phyloP scores from a whole-genome alignment of 2,113 vertebrate species.

The Entelurus aequoreus region DNA sequence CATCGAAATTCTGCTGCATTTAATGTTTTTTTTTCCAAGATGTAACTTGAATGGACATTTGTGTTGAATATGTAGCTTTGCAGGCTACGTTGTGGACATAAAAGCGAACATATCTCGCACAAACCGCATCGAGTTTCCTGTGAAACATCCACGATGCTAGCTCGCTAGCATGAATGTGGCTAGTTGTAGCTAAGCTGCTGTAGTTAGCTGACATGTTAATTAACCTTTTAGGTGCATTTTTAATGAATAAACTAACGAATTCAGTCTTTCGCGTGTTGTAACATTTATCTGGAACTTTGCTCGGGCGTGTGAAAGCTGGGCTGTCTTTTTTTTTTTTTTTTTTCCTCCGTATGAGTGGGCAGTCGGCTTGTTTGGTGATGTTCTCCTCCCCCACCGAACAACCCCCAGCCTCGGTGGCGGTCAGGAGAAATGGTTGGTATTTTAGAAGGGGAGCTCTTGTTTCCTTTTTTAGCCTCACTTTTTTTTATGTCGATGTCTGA shows the following conservation, averaged over 20 bases:
- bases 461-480: slow-evolving; percentile 77
- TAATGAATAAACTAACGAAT: not conserved
- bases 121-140: slow-evolving; percentile 7
- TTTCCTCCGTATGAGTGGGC: slow-evolving; percentile 3
- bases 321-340: slow-evolving; percentile 17
- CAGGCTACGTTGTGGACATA: not conserved
- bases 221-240: slow-evolving; percentile 55
- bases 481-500: slow-evolving; percentile 51
- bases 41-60: not conserved
- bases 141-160: not conserved
- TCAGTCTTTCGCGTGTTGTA: slow-evolving; percentile 25
- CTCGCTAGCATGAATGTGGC: slow-evolving; percentile 9
- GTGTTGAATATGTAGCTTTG: not conserved
- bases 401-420: slow-evolving; percentile 67
- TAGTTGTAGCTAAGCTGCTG: slow-evolving; percentile 30
- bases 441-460: slow-evolving; percentile 70
- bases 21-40: not conserved
- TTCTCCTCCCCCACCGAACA: slow-evolving; percentile 69
- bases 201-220: slow-evolving; percentile 30
- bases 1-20: not conserved
- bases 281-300: slow-evolving; percentile 23
- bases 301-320: slow-evolving; percentile 31
- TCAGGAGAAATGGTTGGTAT: slow-evolving; percentile 72
- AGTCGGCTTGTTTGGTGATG: slow-evolving; percentile 60
- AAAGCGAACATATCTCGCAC: not conserved